These are phyloP conservation scores for Picathartes gymnocephalus DNA, from an alignment of 2,113 vertebrate genomes.

Conservation along the genomic window DNA sequence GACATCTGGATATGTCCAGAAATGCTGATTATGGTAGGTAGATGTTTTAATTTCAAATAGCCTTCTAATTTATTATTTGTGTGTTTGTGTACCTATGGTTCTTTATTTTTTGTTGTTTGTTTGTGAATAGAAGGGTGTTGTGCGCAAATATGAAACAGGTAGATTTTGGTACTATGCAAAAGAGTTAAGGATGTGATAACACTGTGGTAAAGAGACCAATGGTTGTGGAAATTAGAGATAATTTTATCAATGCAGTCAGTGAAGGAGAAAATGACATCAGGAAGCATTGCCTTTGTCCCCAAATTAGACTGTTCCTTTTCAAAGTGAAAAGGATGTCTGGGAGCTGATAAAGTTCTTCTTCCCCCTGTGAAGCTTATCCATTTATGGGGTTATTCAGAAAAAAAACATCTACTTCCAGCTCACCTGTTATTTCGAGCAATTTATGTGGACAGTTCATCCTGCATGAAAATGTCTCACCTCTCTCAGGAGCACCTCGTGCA, in stretches of 20 bases:
- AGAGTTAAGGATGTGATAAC: background rate
- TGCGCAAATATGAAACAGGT: background rate
- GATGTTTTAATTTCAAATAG: background rate
- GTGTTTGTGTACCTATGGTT: background rate
- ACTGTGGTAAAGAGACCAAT: background rate
- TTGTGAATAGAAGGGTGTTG: background rate
- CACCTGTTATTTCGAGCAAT: background rate
- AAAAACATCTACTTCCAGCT: background rate
- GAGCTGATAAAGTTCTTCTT: constrained; percentile 11
- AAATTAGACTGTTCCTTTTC: background rate
- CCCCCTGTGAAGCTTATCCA: background rate
- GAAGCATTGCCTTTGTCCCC: background rate
- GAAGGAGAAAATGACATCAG: constrained; percentile 20
- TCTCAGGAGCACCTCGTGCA: background rate
- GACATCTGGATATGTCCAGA: background rate
- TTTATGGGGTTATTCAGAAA: background rate
- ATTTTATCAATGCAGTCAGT: constrained; percentile 29
- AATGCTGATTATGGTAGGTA: background rate
- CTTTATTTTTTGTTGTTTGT: background rate
- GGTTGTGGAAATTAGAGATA: constrained; percentile 7
- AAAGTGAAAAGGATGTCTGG: background rate
- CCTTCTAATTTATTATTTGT: background rate
- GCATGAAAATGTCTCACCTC: background rate
- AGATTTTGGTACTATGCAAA: background rate
- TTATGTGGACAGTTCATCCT: background rate